A percentile compares a stretch with the other conserved stretches of the same genome.
These are phyloP conservation scores for Diadema setosum DNA, from an alignment of 35 echinoderm and acorn worm genomes.

Conservation along the genomic window DNA sequence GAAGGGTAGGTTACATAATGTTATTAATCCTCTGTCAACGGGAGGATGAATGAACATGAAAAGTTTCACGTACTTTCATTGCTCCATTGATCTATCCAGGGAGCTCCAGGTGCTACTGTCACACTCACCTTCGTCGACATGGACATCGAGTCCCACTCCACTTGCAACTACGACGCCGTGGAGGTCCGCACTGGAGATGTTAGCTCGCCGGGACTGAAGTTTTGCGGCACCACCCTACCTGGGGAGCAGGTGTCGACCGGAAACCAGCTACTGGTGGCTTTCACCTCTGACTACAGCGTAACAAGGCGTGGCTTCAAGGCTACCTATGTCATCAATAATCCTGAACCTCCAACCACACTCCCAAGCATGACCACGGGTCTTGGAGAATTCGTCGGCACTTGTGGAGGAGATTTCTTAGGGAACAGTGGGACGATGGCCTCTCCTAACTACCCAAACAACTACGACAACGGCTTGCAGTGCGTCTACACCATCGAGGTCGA, in stretches of 20 bases:
- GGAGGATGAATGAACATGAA: no score
- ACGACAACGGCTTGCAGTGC: neutral
- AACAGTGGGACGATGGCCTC: neutral
- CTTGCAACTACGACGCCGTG: neutral
- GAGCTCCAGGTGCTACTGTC: neutral
- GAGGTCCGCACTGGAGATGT: neutral
- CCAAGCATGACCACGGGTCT: neutral
- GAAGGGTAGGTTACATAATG: no score
- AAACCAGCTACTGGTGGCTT: slow-evolving; percentile 15
- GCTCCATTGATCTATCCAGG: neutral
- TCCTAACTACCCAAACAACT: slow-evolving; percentile 6
- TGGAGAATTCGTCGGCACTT: neutral
- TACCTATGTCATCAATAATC: neutral
- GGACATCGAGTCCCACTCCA: neutral
- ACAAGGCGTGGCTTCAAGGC: slow-evolving; percentile 9
- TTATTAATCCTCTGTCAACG: no score
- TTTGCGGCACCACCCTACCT: slow-evolving; percentile 8
- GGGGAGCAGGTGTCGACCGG: neutral
- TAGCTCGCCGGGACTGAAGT: neutral
- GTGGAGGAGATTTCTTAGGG: neutral
- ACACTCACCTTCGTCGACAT: slow-evolving; percentile 1
- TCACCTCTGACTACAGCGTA: slow-evolving; percentile 16
- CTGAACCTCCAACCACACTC: neutral
- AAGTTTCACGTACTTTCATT: neutral
- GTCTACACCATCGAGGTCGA: slow-evolving; percentile 2